phyloP scores from a whole-genome alignment of 2,888 invertebrate genomes.

The Heteromurus nitidus region DNA sequence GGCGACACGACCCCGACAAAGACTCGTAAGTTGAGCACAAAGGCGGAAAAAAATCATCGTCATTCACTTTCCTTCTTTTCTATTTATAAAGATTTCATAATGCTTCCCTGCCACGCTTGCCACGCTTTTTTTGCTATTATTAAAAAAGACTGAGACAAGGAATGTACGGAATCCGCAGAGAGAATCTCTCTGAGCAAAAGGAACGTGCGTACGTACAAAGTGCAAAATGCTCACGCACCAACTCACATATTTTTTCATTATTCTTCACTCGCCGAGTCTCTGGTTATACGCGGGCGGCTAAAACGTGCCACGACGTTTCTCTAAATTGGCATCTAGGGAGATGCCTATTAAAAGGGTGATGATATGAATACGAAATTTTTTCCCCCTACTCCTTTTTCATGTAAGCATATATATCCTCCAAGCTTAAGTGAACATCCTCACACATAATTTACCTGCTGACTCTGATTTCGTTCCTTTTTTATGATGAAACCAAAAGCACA shows the following conservation, averaged over 20 bases:
- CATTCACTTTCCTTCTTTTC: neutral
- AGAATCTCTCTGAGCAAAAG: neutral
- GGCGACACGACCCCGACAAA: constrained; percentile 77
- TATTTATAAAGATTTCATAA: neutral
- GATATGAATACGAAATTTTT: neutral
- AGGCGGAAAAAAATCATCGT: too few relatives aligned
- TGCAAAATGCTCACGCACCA: neutral
- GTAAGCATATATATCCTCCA: neutral
- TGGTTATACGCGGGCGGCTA: too few relatives aligned
- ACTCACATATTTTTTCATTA: too few relatives aligned
- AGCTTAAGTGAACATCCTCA: neutral
- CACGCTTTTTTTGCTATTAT: neutral
- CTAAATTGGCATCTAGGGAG: too few relatives aligned
- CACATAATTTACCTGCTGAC: neutral
- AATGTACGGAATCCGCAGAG: neutral
- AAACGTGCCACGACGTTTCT: too few relatives aligned
- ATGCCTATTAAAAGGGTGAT: neutral
- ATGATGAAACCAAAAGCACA: neutral
- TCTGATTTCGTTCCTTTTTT: neutral
- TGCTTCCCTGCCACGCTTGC: neutral
- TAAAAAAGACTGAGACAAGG: neutral
- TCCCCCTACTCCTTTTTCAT: neutral
- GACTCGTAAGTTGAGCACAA: constrained; percentile 71
- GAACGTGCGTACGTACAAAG: neutral
- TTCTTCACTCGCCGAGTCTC: too few relatives aligned